phyloP scores from a whole-genome alignment of 2,888 invertebrate genomes.

The Embidobia sp. region DNA sequence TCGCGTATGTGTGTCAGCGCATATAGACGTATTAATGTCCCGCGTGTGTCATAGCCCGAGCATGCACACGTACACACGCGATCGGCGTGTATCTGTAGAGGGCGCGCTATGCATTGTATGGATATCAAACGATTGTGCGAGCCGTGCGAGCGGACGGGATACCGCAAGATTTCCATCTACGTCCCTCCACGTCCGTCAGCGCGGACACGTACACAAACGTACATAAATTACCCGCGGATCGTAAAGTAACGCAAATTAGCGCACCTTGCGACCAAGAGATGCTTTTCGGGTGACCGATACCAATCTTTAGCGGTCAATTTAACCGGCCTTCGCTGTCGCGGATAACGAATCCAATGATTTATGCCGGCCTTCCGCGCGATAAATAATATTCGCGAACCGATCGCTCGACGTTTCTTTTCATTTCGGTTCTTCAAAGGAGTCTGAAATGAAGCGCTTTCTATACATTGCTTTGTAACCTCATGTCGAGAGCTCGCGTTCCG shows the following conservation, averaged over 20 bases:
- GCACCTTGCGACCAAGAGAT: slow-evolving; percentile 57
- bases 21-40: slow-evolving; percentile 51
- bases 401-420: no score
- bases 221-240: slow-evolving; percentile 63
- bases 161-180: slow-evolving; percentile 68
- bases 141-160: slow-evolving; percentile 63
- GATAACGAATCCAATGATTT: slow-evolving; percentile 45
- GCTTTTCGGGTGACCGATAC: slow-evolving; percentile 61
- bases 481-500: no score
- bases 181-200: slow-evolving; percentile 64
- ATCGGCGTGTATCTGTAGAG: slow-evolving; percentile 25
- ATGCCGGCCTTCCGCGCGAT: slow-evolving; percentile 2
- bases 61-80: slow-evolving; percentile 18
- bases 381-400: slow-evolving; percentile 21
- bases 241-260: slow-evolving; percentile 65
- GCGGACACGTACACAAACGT: slow-evolving; percentile 64
- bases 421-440: no score
- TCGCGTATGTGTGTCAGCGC: slow-evolving; percentile 12
- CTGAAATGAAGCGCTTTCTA: no score
- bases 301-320: slow-evolving; percentile 53
- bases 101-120: slow-evolving; percentile 75
- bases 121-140: slow-evolving; percentile 71
- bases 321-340: slow-evolving; percentile 20
- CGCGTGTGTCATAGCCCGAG: slow-evolving; percentile 47
- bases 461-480: no score